Base-by-base conservation (phyloP, 2,113 vertebrate genomes). In the Chloebia gouldiae region DNA sequence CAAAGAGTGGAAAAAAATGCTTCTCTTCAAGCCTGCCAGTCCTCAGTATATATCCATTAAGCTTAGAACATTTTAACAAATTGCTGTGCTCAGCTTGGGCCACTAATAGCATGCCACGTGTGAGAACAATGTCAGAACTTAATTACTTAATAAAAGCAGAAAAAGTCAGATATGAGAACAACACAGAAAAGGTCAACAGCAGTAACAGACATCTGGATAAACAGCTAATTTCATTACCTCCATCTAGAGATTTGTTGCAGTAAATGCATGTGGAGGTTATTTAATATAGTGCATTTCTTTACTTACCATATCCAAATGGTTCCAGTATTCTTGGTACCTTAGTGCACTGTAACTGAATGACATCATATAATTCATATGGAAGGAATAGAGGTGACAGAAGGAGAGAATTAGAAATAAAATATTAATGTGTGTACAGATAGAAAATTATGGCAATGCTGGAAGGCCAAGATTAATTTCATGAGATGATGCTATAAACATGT, bases 181-280 rank as follows among this genome's bases (percentile, higher is more conserved):
- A 82, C 81, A 95, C 40, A 88, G 65, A 35, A 93, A 69, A 87
- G 27, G 2, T 4, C 6, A 54, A 3, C 11, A 24, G 83, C 85
- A 61, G 79, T 72, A 91, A 53, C 77, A 92, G 61, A 96, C 95
- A 35, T 84, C 93, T 78, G 96, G 90, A 76, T 96, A 94, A 92
- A 49, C 71, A 91, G 75, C 90, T 80, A 64, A 96, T 64, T 87
- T 96, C 56, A 71, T 97, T 91, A 93, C 75, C 24, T 65, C 37
- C 10, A 1, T 98, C 97, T 98, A 97, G 81, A 68, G 60, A 45
- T 84, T 64, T 72, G 23, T 53, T 11, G 9, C 50, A 70, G 40
- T 69, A 73, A 61, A 68, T 82, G 27, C 0, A 0, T 47, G 8
- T 45, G 17, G 50, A 16, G 8, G 37, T 86, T 91, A 86, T 80